Conservation (phyloP, 2,888 invertebrate genomes). For the Plebejus argus region DNA sequence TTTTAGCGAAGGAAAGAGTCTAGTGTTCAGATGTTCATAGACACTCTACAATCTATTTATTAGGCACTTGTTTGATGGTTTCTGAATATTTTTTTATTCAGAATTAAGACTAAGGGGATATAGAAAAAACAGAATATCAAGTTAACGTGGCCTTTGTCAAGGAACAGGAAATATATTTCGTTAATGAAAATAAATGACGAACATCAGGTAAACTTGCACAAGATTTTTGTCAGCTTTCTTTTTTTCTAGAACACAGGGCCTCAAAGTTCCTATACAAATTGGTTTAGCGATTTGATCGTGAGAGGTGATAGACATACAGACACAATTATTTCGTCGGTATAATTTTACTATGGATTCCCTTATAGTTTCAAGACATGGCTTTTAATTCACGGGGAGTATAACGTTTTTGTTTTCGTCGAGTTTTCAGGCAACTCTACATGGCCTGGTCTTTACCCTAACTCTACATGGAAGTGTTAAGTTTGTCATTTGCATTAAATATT, state of each 20-base stretch:
- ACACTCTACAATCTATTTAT: too few species aligned
- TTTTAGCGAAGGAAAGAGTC: too few species aligned
- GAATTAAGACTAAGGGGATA: too few species aligned
- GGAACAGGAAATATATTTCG: not conserved
- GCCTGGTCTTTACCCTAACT: not conserved
- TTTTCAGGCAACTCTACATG: not conserved
- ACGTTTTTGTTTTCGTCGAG: not conserved
- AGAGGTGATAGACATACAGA: too few species aligned
- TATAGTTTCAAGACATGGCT: not conserved
- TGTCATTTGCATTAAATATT: not conserved
- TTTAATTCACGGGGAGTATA: not conserved
- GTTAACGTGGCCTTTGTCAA: not conserved
- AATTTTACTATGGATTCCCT: too few species aligned
- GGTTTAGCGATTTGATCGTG: too few species aligned
- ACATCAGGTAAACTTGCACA: not conserved
- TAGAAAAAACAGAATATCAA: too few species aligned
- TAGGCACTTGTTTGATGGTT: too few species aligned
- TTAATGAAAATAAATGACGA: not conserved
- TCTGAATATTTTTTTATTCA: too few species aligned
- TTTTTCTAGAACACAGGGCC: not conserved
- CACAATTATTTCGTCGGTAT: too few species aligned
- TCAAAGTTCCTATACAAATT: too few species aligned
- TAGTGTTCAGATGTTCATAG: too few species aligned
- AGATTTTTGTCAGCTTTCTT: not conserved
- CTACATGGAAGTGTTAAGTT: slow-evolving; percentile 3